These are phyloP conservation scores for Melanostoma mellinum DNA, from an alignment of 2,888 invertebrate genomes.

Conservation along the genomic window DNA sequence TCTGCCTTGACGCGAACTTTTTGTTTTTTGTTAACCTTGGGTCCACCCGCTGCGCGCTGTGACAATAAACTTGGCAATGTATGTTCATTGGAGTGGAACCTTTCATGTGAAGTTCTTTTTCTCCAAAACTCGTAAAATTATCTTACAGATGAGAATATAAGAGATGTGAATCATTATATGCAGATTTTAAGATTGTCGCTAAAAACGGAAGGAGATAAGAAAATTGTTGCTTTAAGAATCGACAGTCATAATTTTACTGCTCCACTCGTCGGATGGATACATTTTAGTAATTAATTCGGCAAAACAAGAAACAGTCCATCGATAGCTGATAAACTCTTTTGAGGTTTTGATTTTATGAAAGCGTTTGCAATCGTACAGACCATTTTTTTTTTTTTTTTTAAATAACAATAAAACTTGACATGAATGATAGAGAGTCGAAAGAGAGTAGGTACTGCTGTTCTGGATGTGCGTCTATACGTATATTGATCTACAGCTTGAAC, in stretches of 20 bases:
- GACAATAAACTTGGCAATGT: constrained; percentile 66
- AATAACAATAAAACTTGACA: no score
- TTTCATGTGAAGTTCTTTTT: constrained; percentile 26
- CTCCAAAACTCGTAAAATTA: constrained; percentile 44
- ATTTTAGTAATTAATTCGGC: no score
- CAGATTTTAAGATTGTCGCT: constrained; percentile 62
- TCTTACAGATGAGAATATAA: constrained; percentile 39
- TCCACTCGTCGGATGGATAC: neutral
- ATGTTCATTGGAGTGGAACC: constrained; percentile 29
- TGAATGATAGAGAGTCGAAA: no score
- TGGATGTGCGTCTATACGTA: no score
- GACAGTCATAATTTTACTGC: constrained; percentile 29
- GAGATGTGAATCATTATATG: constrained; percentile 67
- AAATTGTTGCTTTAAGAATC: constrained; percentile 2
- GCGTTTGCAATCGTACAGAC: no score
- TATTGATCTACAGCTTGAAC: no score
- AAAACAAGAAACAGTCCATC: no score
- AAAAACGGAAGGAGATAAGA: constrained; percentile 12
- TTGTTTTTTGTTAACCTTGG: constrained; percentile 25
- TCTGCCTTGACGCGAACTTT: constrained; percentile 35
- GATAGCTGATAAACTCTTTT: no score
- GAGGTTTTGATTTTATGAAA: no score
- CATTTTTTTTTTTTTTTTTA: no score
- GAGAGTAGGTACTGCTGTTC: no score
- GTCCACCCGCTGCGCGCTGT: constrained; percentile 65